These are phyloP conservation scores for Brachionus plicatilis DNA, from an alignment of 1,140 invertebrate genomes.

Conservation along the genomic window DNA sequence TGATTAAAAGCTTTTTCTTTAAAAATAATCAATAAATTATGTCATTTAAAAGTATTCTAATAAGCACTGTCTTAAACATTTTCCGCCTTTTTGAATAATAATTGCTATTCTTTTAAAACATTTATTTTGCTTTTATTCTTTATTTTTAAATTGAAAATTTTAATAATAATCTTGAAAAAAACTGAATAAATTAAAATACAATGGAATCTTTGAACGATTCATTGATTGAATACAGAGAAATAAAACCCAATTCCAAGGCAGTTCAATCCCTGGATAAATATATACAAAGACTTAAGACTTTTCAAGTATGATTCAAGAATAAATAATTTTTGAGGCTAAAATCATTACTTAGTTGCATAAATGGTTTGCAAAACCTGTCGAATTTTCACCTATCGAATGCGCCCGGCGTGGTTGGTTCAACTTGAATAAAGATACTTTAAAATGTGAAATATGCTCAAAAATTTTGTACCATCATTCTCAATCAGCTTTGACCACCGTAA, in stretches of 20 bases:
- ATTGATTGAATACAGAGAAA: constrained; percentile 3
- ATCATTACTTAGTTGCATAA: not conserved
- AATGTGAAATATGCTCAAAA: constrained; percentile 6
- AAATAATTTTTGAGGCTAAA: not conserved
- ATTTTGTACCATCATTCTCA: constrained; percentile 29
- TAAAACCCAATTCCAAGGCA: not conserved
- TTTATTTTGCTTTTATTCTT: not conserved
- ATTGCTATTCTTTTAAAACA: not conserved
- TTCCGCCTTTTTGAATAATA: not conserved
- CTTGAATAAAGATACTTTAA: not conserved
- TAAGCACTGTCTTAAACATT: not conserved
- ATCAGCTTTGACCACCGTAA: not conserved
- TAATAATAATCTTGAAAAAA: not conserved
- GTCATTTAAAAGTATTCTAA: not conserved
- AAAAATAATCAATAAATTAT: constrained; percentile 4
- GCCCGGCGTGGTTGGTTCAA: constrained; percentile 31
- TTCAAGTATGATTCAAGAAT: not conserved
- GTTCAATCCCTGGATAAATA: constrained; percentile 9
- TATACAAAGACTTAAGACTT: not conserved
- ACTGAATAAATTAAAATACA: not conserved
- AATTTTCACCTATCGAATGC: constrained; percentile 32
- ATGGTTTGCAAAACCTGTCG: constrained; percentile 30
- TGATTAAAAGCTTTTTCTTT: not conserved
- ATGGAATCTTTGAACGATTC: constrained; percentile 9
- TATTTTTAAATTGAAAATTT: no score